Evolutionary conservation across 2,888 invertebrate species (phyloP).

Genomic region (Biston betularia): DNA sequence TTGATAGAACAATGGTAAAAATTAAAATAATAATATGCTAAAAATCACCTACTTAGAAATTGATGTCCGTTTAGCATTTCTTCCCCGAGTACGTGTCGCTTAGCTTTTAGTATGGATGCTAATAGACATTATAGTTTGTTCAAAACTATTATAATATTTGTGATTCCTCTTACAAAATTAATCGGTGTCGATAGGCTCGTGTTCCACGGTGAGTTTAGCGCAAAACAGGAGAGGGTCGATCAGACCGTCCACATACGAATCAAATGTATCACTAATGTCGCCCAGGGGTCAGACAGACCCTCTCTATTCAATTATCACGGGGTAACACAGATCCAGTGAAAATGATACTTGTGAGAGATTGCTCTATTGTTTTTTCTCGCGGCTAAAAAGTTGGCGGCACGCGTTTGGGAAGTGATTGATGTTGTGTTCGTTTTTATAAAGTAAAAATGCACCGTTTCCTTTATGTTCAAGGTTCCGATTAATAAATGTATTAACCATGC

Average conservation of each 20-base stretch:
- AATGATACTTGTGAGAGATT: slow-evolving; percentile 87
- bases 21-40: too few relatives aligned
- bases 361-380: slow-evolving; percentile 86
- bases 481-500: too few relatives aligned
- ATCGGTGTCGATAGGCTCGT: slow-evolving; percentile 18
- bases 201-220: slow-evolving; percentile 34
- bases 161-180: slow-evolving; percentile 27
- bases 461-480: too few relatives aligned
- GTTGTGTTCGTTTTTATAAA: slow-evolving; percentile 28
- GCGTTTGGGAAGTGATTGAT: slow-evolving; percentile 64
- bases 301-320: slow-evolving; percentile 82
- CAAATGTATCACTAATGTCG: slow-evolving; percentile 79
- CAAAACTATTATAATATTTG: neutral
- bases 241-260: slow-evolving; percentile 68
- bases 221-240: slow-evolving; percentile 53
- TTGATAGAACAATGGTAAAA: too few relatives aligned
- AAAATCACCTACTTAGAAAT: too few relatives aligned
- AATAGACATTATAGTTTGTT: too few relatives aligned
- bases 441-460: neutral
- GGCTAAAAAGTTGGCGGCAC: slow-evolving; percentile 77
- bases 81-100: too few relatives aligned
- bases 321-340: slow-evolving; percentile 80
- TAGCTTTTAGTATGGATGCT: too few relatives aligned
- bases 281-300: slow-evolving; percentile 69
- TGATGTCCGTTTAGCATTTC: too few relatives aligned